A percentile compares a stretch with the other conserved stretches of the same genome.
Evolutionary conservation across 1,140 invertebrate genomes (phyloP).

Genomic region (Chionoecetes opilio): DNA sequence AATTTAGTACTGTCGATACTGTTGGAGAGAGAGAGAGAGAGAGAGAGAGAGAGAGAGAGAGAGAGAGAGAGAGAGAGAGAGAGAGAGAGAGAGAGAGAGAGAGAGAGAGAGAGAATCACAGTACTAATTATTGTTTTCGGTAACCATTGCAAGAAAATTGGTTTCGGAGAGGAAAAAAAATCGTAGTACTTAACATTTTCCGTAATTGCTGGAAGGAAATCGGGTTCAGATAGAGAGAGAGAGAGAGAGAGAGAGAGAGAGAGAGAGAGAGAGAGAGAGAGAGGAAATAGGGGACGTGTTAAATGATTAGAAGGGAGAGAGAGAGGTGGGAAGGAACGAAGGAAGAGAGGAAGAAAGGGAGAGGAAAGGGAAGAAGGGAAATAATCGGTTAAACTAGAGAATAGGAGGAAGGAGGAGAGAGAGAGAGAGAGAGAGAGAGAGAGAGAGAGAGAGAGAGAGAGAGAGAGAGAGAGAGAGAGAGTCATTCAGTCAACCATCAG

Average conservation of each 20-base stretch:
- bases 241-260: not conserved
- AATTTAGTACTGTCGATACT: too few species aligned
- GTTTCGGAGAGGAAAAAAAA: too few species aligned
- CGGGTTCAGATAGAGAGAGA: not conserved
- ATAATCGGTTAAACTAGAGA: not conserved
- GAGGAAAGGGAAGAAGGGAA: not conserved
- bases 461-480: too few species aligned
- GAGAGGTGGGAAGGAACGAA: not conserved
- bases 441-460: too few species aligned
- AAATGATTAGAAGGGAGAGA: not conserved
- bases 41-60: not conserved
- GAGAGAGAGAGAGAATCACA: not conserved
- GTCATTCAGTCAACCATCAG: too few species aligned
- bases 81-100: slow-evolving; percentile 27
- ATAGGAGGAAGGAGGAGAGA: not conserved
- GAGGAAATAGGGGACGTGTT: not conserved
- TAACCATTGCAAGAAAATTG: too few species aligned
- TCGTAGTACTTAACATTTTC: too few species aligned
- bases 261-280: not conserved
- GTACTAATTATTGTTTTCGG: not conserved
- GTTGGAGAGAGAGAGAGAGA: too few species aligned
- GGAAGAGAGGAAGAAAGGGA: too few species aligned
- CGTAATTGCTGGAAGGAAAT: too few species aligned
- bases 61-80: not conserved
- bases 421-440: too few species aligned